These are phyloP conservation scores for Diploptera punctata DNA, from an alignment of 2,888 invertebrate genomes.

Conservation along the genomic window DNA sequence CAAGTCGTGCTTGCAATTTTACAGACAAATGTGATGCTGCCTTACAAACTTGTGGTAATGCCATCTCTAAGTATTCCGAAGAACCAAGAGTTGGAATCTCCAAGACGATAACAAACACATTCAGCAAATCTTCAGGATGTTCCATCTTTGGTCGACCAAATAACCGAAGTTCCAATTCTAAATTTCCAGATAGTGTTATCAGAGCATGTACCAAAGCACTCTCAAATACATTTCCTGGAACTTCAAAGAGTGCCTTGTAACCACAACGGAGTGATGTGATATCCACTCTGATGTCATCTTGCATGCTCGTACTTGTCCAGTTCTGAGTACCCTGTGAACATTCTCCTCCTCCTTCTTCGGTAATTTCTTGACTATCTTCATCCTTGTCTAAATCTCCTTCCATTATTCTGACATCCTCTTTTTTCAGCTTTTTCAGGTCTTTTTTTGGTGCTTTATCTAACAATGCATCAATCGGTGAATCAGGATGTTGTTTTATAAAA, in stretches of 20 bases:
- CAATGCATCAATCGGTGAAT: slow-evolving; percentile 60
- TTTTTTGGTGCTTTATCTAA: slow-evolving; percentile 61
- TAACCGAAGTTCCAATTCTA: slow-evolving; percentile 73
- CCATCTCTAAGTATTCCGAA: slow-evolving; percentile 83
- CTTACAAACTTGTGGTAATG: slow-evolving; percentile 72
- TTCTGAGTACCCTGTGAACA: slow-evolving; percentile 34
- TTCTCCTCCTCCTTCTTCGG: slow-evolving; percentile 47
- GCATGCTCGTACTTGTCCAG: slow-evolving; percentile 7
- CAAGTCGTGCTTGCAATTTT: slow-evolving; percentile 79
- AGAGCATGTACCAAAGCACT: slow-evolving; percentile 78
- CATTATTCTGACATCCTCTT: slow-evolving; percentile 74
- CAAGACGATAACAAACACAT: slow-evolving; percentile 75
- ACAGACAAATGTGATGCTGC: slow-evolving; percentile 77
- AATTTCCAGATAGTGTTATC: slow-evolving; percentile 71
- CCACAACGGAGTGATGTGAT: slow-evolving; percentile 73
- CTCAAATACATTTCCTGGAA: slow-evolving; percentile 58
- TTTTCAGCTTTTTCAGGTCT: slow-evolving; percentile 64
- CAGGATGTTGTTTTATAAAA: slow-evolving; percentile 48
- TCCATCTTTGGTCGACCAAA: slow-evolving; percentile 51
- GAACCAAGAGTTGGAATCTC: slow-evolving; percentile 77
- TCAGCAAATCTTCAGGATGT: slow-evolving; percentile 56
- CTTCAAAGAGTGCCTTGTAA: slow-evolving; percentile 61
- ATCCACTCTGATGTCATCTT: slow-evolving; percentile 64
- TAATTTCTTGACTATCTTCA: slow-evolving; percentile 69
- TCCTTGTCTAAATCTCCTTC: slow-evolving; percentile 89